phyloP scores from a whole-genome alignment of 1,140 invertebrate genomes.

The Linepithema humile region DNA sequence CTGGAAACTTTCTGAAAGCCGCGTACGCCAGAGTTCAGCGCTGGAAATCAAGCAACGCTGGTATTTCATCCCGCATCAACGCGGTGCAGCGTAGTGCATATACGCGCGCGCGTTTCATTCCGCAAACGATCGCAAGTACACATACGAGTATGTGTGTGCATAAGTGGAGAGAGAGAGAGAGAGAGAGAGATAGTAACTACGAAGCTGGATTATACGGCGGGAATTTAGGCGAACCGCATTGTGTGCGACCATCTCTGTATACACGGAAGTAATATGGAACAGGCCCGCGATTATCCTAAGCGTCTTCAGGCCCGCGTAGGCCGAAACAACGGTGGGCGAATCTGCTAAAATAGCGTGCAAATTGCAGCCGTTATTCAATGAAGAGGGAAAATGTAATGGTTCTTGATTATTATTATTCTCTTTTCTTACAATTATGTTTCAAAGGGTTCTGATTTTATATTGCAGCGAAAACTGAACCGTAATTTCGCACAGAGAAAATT shows the following conservation, averaged over 20 bases:
- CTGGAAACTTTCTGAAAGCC: constrained; percentile 43
- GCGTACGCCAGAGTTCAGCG: constrained; percentile 20
- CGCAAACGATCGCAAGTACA: constrained; percentile 30
- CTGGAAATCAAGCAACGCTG: constrained; percentile 45
- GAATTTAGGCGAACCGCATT: constrained; percentile 51
- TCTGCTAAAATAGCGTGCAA: background rate
- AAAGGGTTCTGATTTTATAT: background rate
- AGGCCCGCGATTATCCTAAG: constrained; percentile 51
- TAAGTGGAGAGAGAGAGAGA: background rate
- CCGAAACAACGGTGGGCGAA: background rate
- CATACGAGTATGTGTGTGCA: constrained; percentile 16
- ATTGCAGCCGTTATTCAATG: background rate
- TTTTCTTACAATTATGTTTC: too few relatives aligned
- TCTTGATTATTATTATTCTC: background rate
- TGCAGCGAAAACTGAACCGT: background rate
- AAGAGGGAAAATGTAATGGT: background rate
- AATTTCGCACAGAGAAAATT: background rate
- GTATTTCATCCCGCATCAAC: constrained; percentile 49
- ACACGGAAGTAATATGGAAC: constrained; percentile 70
- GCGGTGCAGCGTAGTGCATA: background rate
- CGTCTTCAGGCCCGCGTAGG: background rate
- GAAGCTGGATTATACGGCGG: constrained; percentile 57
- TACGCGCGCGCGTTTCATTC: background rate
- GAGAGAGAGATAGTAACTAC: constrained; percentile 8
- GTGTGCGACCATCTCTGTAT: constrained; percentile 55